These are phyloP conservation scores for Morone chrysops DNA, from an alignment of 2,113 vertebrate species.

Conservation along the genomic window DNA sequence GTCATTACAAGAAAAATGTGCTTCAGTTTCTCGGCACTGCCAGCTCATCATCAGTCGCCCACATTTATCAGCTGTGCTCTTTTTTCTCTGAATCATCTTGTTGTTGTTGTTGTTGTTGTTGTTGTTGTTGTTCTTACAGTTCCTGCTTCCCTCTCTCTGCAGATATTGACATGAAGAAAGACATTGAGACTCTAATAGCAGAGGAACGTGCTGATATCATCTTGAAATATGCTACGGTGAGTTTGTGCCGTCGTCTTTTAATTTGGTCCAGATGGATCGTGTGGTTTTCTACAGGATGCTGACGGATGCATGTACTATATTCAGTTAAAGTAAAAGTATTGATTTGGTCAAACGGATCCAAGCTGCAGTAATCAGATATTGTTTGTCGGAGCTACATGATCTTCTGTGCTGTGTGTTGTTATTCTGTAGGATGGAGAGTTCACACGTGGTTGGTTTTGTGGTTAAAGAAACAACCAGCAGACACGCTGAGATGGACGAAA, in stretches of 20 bases:
- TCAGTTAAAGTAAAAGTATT: too few relatives aligned
- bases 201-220: slow-evolving; percentile 92
- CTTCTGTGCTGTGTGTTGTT: slow-evolving; percentile 3
- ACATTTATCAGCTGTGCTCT: slow-evolving; percentile 31
- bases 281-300: too few relatives aligned
- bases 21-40: neutral
- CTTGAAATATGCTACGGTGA: slow-evolving; percentile 91
- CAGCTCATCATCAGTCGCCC: slow-evolving; percentile 30
- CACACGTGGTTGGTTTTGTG: slow-evolving; percentile 20
- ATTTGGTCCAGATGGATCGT: neutral
- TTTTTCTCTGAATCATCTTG: neutral
- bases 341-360: too few relatives aligned
- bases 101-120: neutral
- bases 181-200: slow-evolving; percentile 90
- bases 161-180: slow-evolving; percentile 96
- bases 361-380: too few relatives aligned
- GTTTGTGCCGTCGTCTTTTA: slow-evolving; percentile 17
- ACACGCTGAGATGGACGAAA: neutral
- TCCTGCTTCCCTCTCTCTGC: slow-evolving; percentile 39
- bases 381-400: neutral
- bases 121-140: neutral
- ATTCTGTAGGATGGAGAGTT: slow-evolving; percentile 43
- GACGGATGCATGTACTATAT: neutral
- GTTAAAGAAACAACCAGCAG: slow-evolving; percentile 19
- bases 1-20: slow-evolving; percentile 6